These are phyloP conservation scores for Eumeta japonica DNA, from an alignment of 1,140 invertebrate species.

Conservation along the genomic window DNA sequence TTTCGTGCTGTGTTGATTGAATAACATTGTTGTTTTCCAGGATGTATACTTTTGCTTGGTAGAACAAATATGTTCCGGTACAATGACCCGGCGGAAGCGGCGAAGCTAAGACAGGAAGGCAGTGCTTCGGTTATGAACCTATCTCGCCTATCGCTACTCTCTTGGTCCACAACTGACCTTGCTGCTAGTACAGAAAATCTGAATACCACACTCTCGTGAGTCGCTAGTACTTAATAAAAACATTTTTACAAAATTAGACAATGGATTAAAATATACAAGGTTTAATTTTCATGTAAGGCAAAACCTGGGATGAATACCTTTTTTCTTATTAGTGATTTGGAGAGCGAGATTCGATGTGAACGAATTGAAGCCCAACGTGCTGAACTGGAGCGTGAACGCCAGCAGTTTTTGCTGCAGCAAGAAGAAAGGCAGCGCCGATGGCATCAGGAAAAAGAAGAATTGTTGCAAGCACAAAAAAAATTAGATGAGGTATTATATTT, in stretches of 20 bases:
- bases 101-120: conserved; percentile 74
- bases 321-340: conserved; percentile 32
- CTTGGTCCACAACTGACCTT: conserved; percentile 79
- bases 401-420: conserved; percentile 50
- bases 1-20: neutral
- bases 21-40: conserved; percentile 44
- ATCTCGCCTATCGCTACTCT: conserved; percentile 79
- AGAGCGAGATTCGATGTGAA: conserved; percentile 54
- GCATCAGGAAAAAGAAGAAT: conserved; percentile 42
- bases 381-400: conserved; percentile 55
- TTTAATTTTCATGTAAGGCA: no score
- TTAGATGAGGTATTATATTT: conserved; percentile 56
- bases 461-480: conserved; percentile 57
- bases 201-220: conserved; percentile 35
- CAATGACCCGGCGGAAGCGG: conserved; percentile 88
- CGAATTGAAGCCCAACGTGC: conserved; percentile 54
- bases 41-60: conserved; percentile 82
- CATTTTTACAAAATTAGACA: no score
- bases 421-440: conserved; percentile 43
- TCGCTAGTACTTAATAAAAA: no score
- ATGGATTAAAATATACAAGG: no score
- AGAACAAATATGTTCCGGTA: conserved; percentile 91
- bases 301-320: no score
- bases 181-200: conserved; percentile 76
- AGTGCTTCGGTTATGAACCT: conserved; percentile 70